These are phyloP conservation scores for Bruchidius siliquastri DNA, from an alignment of 2,888 invertebrate genomes.

Conservation along the genomic window DNA sequence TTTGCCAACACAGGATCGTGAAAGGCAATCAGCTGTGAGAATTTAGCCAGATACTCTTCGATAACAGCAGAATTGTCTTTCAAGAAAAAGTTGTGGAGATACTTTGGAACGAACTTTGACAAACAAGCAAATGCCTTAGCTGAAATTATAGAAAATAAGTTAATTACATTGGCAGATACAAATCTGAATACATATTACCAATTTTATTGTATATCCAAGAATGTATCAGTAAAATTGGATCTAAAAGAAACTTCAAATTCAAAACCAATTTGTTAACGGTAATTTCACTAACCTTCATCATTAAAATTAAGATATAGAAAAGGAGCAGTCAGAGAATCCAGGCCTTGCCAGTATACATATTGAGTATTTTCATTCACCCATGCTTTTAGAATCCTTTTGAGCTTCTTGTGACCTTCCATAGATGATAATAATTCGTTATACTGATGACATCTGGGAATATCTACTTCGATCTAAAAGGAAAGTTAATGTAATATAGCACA, in stretches of 20 bases:
- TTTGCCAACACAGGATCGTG: slow-evolving; percentile 90
- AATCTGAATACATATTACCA: too few relatives aligned
- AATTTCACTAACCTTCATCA: slow-evolving; percentile 70
- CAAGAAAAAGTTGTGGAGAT: slow-evolving; percentile 93
- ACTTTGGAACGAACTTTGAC: slow-evolving; percentile 93
- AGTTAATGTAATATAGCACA: slow-evolving; percentile 9
- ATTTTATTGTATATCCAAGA: too few relatives aligned
- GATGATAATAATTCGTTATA: slow-evolving; percentile 96
- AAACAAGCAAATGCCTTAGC: slow-evolving; percentile 93
- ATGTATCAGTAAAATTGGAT: too few relatives aligned
- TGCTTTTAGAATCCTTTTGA: slow-evolving; percentile 91
- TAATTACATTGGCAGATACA: neutral
- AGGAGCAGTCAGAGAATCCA: slow-evolving; percentile 96
- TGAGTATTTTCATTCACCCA: slow-evolving; percentile 93
- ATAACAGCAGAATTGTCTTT: slow-evolving; percentile 96
- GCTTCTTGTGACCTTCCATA: slow-evolving; percentile 83
- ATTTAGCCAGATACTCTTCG: slow-evolving; percentile 95
- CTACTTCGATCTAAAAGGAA: slow-evolving; percentile 83
- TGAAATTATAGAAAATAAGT: slow-evolving; percentile 46
- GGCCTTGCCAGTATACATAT: slow-evolving; percentile 99
- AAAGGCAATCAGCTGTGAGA: slow-evolving; percentile 92
- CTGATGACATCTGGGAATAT: slow-evolving; percentile 98
- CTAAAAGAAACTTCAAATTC: neutral
- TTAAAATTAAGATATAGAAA: slow-evolving; percentile 96
- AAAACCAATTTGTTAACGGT: neutral